Evolutionary conservation across 2,888 invertebrate genomes (phyloP).

Genomic region (Eupithecia subumbrata): DNA sequence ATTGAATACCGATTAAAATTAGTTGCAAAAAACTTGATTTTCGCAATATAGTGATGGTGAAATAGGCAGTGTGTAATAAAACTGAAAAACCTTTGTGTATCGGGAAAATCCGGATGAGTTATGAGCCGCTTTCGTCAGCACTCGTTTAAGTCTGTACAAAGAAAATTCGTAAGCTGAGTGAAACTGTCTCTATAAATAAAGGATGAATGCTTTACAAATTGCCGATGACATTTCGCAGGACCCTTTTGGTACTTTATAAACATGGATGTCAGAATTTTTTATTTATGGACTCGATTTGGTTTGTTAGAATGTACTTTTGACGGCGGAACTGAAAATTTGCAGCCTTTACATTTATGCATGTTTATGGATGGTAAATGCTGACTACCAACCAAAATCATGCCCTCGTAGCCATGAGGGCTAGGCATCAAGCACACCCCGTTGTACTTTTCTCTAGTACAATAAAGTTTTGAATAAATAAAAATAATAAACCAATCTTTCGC

Average conservation of each 20-base stretch:
- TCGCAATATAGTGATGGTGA: not conserved
- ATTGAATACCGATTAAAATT: not conserved
- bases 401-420: not conserved
- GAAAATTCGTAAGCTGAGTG: constrained; percentile 46
- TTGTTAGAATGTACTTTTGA: not conserved
- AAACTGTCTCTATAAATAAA: constrained; percentile 29
- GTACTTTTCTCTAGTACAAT: too few relatives aligned
- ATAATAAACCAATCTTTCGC: not conserved
- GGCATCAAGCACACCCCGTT: too few relatives aligned
- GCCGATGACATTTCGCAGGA: constrained; percentile 11
- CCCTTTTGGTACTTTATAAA: not conserved
- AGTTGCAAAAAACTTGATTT: not conserved
- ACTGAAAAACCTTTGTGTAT: constrained; percentile 64
- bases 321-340: not conserved
- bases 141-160: constrained; percentile 77
- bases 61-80: constrained; percentile 26
- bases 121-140: constrained; percentile 71
- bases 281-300: constrained; percentile 6
- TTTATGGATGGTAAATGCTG: not conserved
- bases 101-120: constrained; percentile 63
- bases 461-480: too few relatives aligned
- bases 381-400: not conserved
- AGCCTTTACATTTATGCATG: not conserved
- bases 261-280: not conserved
- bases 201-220: constrained; percentile 11